A percentile compares a stretch with the other conserved stretches of the same genome.
Conservation (phyloP, 2,113 vertebrate genomes). For the Trematocara nigrifrons region DNA sequence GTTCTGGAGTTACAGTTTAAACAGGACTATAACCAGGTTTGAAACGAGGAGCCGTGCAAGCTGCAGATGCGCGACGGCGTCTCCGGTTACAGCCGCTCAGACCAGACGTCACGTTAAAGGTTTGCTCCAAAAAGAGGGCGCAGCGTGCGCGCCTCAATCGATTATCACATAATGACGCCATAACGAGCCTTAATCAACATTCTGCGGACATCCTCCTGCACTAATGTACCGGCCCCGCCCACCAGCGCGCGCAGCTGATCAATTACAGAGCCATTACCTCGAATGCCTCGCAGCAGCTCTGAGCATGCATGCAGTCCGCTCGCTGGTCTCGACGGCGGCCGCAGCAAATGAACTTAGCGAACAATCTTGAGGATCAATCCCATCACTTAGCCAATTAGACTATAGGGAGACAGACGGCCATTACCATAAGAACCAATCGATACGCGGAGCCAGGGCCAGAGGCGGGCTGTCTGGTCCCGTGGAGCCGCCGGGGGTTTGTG, state of each 20-base stretch:
- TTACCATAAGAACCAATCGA: slow-evolving; percentile 73
- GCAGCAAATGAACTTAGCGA: slow-evolving; percentile 68
- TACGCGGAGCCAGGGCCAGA: slow-evolving; percentile 66
- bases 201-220: slow-evolving; percentile 53
- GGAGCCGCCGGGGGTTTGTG: slow-evolving; percentile 45
- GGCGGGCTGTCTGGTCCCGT: slow-evolving; percentile 56
- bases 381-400: slow-evolving; percentile 79
- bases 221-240: slow-evolving; percentile 60
- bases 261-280: slow-evolving; percentile 67
- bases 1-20: neutral
- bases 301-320: slow-evolving; percentile 42
- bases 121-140: slow-evolving; percentile 6
- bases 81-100: neutral
- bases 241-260: slow-evolving; percentile 47
- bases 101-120: slow-evolving; percentile 18
- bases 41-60: neutral
- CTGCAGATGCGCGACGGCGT: neutral
- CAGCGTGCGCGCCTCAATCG: slow-evolving; percentile 21
- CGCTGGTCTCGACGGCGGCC: slow-evolving; percentile 38
- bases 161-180: slow-evolving; percentile 47
- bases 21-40: neutral
- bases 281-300: slow-evolving; percentile 38
- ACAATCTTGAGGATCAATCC: slow-evolving; percentile 74
- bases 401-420: slow-evolving; percentile 72
- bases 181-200: slow-evolving; percentile 65